Base-by-base conservation (phyloP, 2,888 invertebrate genomes). In the Clunio marinus region DNA sequence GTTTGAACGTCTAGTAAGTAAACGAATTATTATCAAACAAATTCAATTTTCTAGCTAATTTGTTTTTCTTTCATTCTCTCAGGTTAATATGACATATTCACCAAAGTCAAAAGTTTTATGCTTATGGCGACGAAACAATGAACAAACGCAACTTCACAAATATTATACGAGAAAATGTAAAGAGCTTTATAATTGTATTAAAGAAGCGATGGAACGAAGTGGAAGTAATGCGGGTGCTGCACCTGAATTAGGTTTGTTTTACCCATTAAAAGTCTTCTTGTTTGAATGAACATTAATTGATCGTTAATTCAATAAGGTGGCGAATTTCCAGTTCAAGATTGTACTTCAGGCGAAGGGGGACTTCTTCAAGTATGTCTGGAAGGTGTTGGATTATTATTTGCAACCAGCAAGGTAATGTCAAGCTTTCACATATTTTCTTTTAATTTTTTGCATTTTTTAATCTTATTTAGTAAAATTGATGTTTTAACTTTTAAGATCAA, bases 121-220 rank as follows among this genome's bases (percentile, higher is more conserved):
- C 80, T 84, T 99, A 70, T 99, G 99, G 97, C 86, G 96, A 74
- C 87, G 94, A 73, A 93, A 92, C 76, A 96, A 93, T 1, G 93
- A 93, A 2, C 93, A 96, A 76, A 96, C 96, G 4, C 92, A 95
- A 75, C 84, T 97, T 71, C 96, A 98, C 80, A 98, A 98, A 81
- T 99, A 98, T 81, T 97, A 97, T 77, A 98, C 99, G 0, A 93
- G 95, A 79, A 99, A 98, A 97, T 98, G 98, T 80, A 94, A 96
- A 80, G 95, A 97, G 75, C 83, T 99, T 70, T 99, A 99, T 81
- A 95, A 96, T 81, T 94, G 95, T 79, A 96, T 99, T 75, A 99
- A 99, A 80, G 93, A 96, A 74, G 93, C 98, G 13, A 99, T 99
- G 96, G 98, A 98, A 80, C 89, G 89, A 62, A 88, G 91, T 68